Percentiles rank a stretch among this genome's conserved stretches.
Conservation (phyloP, 2,113 vertebrate genomes). For the Rhabdomys dilectus region DNA sequence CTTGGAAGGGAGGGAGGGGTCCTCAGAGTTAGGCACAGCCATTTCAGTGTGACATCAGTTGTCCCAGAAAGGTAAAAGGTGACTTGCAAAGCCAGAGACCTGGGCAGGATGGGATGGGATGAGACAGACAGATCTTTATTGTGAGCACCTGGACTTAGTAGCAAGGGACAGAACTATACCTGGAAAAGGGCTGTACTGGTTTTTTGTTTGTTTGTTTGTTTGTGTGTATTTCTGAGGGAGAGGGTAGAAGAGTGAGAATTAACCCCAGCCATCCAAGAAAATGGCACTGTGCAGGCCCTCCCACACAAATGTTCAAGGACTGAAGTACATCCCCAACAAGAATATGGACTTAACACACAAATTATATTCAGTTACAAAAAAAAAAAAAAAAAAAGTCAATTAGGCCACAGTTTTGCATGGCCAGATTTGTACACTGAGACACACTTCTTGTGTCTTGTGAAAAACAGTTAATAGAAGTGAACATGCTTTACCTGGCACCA, state of each 20-base stretch:
- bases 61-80: not conserved
- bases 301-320: not conserved
- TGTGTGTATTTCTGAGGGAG: not conserved
- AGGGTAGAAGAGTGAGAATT: not conserved
- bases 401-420: not conserved
- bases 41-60: not conserved
- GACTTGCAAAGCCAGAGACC: not conserved
- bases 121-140: not conserved
- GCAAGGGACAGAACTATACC: not conserved
- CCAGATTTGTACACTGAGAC: not conserved
- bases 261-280: not conserved
- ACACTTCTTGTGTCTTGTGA: not conserved
- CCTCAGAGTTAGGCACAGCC: not conserved
- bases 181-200: not conserved
- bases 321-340: not conserved
- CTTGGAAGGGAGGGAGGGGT: not conserved
- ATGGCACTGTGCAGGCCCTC: not conserved
- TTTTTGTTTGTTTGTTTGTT: not conserved
- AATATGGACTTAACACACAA: not conserved
- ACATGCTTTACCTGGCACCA: not conserved
- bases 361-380: not conserved
- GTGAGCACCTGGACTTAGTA: not conserved
- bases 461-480: not conserved
- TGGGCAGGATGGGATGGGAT: not conserved
- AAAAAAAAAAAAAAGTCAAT: not conserved